Base-by-base conservation (phyloP, 2,888 invertebrate genomes). In the Netelia virgata region DNA sequence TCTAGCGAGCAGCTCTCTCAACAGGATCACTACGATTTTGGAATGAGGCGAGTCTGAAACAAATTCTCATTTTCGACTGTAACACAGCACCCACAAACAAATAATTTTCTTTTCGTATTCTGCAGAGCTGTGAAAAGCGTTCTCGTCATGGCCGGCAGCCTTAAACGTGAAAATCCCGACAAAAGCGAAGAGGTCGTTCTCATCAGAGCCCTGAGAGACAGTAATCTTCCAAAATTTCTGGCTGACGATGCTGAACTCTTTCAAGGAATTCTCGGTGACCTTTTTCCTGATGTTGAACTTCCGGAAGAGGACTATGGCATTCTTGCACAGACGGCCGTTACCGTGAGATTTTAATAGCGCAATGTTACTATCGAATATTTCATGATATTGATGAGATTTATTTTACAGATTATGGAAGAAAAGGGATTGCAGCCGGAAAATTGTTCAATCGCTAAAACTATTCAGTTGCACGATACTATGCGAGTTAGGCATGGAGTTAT, bases 11-110 rank as follows among this genome's bases (percentile, higher is more conserved):
- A 98, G 92, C 94, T 98, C 1, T 98, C 98, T 0, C 97, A 98
- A 89, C 98, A 98, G 91, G 97, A 98, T 91, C 98, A 98, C 91
- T 98, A 98, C 90, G 98, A 98, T 93, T 98, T 98, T 90, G 97
- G 97, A 53, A 98, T 98, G 98, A 95, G 94, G 94, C 93, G 82
- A 76, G 74, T 53, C 0, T 0, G 6, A 41, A 59, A 57, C 10
- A 3, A 28, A 47, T 10, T 20, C 11, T 69, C 57, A 16, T 57
- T 57, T 47, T 11, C 3, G 11, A 47, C 2, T 14, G 2, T 47
- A 47, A 47, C 14, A 47, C 16, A 55, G 47, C 16, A 57, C 9
- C 47, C 14, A 66, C 50, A 55, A 61, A 50, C 10, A 50, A 16
- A 20, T 3, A 73, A 53, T 47, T 14, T 28, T 57, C n/a, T 1